Percentiles rank a stretch among this genome's conserved stretches.
phyloP scores from a whole-genome alignment of 2,797 vertebrate genomes.

The Naso thynnoides region DNA sequence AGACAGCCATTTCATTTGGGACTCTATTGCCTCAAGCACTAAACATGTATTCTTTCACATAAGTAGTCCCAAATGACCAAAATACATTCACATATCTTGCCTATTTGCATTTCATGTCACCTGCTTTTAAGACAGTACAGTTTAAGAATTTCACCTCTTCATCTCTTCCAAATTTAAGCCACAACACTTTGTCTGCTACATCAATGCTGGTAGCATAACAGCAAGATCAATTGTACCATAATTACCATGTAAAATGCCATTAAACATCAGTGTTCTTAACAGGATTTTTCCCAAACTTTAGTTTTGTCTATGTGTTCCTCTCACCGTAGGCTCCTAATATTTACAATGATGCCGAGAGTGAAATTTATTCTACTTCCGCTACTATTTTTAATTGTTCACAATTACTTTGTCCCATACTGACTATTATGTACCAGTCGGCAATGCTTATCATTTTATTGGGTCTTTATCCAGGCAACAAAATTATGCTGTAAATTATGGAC shows the following conservation, averaged over 20 bases:
- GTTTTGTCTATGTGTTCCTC: neutral
- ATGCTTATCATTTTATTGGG: neutral
- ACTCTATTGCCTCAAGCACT: no score
- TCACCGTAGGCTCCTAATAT: neutral
- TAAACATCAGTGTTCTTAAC: neutral
- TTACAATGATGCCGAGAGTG: neutral
- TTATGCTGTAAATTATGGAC: neutral
- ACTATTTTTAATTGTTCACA: no score
- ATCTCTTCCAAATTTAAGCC: neutral
- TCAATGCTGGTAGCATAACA: neutral
- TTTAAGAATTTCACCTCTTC: neutral
- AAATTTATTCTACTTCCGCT: constrained; percentile 7
- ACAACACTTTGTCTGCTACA: no score
- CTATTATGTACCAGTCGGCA: neutral
- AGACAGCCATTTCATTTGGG: no score
- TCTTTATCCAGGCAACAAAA: neutral
- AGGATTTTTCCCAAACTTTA: neutral
- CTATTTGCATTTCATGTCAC: neutral
- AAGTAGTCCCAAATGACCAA: no score
- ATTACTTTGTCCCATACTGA: no score
- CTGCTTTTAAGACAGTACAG: neutral
- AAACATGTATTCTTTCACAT: no score
- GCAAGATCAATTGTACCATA: neutral
- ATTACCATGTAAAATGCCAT: neutral
- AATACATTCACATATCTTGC: neutral